Percentiles rank a stretch among this genome's conserved stretches.
Evolutionary conservation across 2,888 invertebrate genomes (phyloP).

Genomic region (Pammene aurita): DNA sequence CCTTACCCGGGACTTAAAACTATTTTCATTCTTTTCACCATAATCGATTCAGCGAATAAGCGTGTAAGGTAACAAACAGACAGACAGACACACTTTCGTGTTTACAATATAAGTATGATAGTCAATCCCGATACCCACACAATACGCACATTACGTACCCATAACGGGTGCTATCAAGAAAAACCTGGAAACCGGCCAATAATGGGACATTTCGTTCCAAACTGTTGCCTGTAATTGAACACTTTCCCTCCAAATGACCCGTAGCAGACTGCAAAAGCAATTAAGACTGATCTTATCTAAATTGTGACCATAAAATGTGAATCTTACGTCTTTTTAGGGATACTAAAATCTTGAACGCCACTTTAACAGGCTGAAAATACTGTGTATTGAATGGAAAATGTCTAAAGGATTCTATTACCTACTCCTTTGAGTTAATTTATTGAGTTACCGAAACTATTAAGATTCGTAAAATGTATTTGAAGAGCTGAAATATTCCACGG

Average conservation of each 20-base stretch:
- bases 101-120: no score
- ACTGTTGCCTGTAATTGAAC: constrained; percentile 2
- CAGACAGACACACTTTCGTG: no score
- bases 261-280: constrained; percentile 14
- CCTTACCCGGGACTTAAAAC: no score
- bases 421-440: constrained; percentile 3
- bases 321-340: constrained; percentile 14
- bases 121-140: no score
- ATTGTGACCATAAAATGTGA: constrained; percentile 24
- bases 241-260: constrained; percentile 12
- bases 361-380: constrained; percentile 9
- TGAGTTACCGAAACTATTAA: not conserved
- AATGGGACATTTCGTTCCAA: not conserved
- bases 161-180: not conserved
- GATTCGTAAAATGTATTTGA: not conserved
- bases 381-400: constrained; percentile 14
- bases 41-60: no score
- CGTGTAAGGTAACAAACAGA: no score
- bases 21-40: no score
- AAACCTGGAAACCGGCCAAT: constrained; percentile 1
- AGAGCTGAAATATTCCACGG: not conserved
- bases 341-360: constrained; percentile 12
- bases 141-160: no score
- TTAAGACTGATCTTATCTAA: constrained; percentile 21
- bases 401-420: not conserved